A percentile compares a stretch with the other conserved stretches of the same genome.
Conservation (phyloP, 2,888 invertebrate genomes). For the Fissipunctia ypsillon region DNA sequence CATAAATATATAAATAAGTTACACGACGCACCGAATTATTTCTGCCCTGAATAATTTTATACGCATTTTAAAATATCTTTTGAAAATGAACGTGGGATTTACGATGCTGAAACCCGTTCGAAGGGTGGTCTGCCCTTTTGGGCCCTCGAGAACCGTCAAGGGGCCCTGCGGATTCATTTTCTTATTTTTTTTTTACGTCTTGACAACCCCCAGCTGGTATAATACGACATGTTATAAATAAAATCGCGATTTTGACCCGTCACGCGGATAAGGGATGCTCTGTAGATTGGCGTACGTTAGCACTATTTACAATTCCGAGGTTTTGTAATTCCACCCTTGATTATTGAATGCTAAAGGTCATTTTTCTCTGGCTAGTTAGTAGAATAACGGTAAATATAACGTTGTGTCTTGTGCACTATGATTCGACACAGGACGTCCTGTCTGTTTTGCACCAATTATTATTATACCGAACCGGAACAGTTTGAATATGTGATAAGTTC, state of each 20-base stretch:
- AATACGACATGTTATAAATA: constrained; percentile 89
- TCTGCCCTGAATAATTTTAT: constrained; percentile 90
- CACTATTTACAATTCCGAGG: constrained; percentile 30
- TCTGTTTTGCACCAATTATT: constrained; percentile 89
- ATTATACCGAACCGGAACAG: constrained; percentile 85
- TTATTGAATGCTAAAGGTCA: constrained; percentile 54
- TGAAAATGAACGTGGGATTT: constrained; percentile 89
- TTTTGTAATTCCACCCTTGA: constrained; percentile 46
- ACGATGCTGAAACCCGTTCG: constrained; percentile 88
- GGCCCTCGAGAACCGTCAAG: constrained; percentile 75
- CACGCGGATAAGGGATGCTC: constrained; percentile 86
- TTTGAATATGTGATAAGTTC: constrained; percentile 76
- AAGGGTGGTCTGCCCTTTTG: constrained; percentile 84
- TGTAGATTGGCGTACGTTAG: constrained; percentile 75
- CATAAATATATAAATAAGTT: constrained; percentile 82
- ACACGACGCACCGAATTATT: constrained; percentile 84
- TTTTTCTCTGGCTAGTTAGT: constrained; percentile 59
- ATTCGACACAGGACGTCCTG: constrained; percentile 90
- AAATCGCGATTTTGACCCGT: constrained; percentile 90
- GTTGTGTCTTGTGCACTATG: constrained; percentile 72
- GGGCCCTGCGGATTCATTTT: constrained; percentile 84
- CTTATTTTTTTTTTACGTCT: constrained; percentile 87
- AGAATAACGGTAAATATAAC: constrained; percentile 66
- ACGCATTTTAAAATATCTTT: constrained; percentile 90
- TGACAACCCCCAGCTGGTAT: constrained; percentile 89